phyloP scores from a whole-genome alignment of 2,113 vertebrate species.

The Motacilla alba region DNA sequence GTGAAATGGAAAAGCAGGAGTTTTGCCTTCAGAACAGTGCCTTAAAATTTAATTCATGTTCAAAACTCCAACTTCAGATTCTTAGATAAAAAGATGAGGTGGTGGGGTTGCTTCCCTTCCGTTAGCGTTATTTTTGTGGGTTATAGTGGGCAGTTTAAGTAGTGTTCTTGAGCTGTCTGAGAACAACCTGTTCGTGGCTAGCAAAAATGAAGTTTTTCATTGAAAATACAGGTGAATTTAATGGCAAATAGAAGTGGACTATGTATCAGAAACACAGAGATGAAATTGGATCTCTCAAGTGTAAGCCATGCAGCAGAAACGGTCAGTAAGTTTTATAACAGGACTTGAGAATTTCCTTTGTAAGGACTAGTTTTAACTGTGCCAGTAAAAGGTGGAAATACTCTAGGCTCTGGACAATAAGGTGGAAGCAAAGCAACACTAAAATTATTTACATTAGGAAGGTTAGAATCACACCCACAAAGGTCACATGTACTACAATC shows the following conservation, averaged over 20 bases:
- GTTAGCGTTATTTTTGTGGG: background rate
- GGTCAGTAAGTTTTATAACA: background rate
- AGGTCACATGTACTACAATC: background rate
- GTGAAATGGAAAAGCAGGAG: background rate
- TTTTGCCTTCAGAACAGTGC: background rate
- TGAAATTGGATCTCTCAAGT: background rate
- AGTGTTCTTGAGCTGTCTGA: background rate
- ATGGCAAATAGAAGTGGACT: background rate
- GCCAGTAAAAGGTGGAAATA: background rate
- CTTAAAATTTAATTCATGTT: background rate
- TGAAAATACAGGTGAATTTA: background rate
- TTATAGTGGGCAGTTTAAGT: background rate
- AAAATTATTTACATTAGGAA: background rate
- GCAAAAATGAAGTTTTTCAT: background rate
- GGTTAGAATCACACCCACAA: background rate
- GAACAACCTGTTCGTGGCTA: background rate
- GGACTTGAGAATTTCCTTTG: background rate
- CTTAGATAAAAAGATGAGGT: background rate
- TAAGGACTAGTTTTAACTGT: background rate
- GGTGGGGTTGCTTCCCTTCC: background rate
- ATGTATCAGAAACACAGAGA: background rate
- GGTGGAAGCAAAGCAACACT: background rate
- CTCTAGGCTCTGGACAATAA: background rate
- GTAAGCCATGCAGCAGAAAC: background rate
- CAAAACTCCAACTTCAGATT: background rate